phyloP scores from a whole-genome alignment of 1,140 invertebrate species.

The Polypedilum pembai region DNA sequence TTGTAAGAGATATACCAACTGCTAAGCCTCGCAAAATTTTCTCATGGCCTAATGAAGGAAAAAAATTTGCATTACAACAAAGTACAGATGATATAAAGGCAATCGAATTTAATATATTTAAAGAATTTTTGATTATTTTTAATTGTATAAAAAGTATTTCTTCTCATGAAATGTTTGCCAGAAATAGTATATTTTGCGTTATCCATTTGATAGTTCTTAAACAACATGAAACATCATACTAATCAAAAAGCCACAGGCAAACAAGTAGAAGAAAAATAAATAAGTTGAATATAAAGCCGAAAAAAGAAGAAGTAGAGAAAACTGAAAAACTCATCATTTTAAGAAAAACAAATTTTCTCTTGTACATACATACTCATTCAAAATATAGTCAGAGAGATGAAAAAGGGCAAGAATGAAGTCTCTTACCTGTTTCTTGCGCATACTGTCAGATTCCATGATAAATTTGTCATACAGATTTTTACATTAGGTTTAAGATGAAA shows the following conservation, averaged over 20 bases:
- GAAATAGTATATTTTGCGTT: too few species aligned
- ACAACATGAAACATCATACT: too few species aligned
- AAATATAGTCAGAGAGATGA: conserved; percentile 13
- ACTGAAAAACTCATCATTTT: conserved; percentile 35
- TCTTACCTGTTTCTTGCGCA: conserved; percentile 41
- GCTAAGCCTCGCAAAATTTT: conserved; percentile 95
- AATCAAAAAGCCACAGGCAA: too few species aligned
- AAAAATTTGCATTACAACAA: too few species aligned
- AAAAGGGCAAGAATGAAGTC: neutral
- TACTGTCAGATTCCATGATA: conserved; percentile 36
- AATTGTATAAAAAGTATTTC: too few species aligned
- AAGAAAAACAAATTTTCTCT: neutral
- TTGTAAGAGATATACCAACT: conserved; percentile 90
- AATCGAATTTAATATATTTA: too few species aligned
- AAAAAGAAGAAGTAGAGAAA: conserved; percentile 82
- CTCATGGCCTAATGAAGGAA: conserved; percentile 69
- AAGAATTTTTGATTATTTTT: too few species aligned
- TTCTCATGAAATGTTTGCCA: too few species aligned
- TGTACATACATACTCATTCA: neutral
- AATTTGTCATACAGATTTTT: conserved; percentile 14
- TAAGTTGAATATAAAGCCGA: conserved; percentile 37
- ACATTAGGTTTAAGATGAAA: neutral
- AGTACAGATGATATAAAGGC: too few species aligned
- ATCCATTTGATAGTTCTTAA: too few species aligned
- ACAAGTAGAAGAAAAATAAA: too few species aligned